Evolutionary conservation across 2,797 vertebrate species (phyloP).

Genomic region (Trematomus bernacchii): DNA sequence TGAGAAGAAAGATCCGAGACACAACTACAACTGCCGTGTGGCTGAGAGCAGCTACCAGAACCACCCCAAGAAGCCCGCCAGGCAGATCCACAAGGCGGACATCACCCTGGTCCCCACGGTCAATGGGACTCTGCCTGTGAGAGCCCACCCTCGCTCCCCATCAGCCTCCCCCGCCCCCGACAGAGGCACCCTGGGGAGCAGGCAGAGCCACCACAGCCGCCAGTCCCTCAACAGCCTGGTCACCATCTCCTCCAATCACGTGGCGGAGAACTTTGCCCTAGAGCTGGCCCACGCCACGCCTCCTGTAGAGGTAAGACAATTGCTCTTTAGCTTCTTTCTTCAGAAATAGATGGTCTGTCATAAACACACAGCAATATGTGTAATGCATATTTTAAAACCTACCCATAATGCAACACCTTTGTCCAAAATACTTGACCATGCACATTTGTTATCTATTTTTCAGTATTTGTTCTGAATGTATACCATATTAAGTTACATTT

Average conservation of each 20-base stretch:
- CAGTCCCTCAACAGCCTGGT: constrained; percentile 98
- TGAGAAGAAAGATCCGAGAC: constrained; percentile 94
- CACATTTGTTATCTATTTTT: constrained; percentile 17
- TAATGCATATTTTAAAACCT: not conserved
- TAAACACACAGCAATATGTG: not conserved
- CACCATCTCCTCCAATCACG: constrained; percentile 97
- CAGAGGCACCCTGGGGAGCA: constrained; percentile 91
- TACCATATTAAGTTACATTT: constrained; percentile 58
- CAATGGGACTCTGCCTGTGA: constrained; percentile 94
- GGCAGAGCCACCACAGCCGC: constrained; percentile 95
- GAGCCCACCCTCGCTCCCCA: constrained; percentile 92
- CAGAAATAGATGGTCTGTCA: not conserved
- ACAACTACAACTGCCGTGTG: constrained; percentile 95
- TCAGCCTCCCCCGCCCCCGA: constrained; percentile 93
- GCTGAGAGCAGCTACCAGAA: constrained; percentile 97
- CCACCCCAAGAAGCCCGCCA: constrained; percentile 94
- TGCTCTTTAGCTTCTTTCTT: not conserved
- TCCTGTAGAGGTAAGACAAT: constrained; percentile 94
- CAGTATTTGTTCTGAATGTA: constrained; percentile 59
- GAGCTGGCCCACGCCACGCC: constrained; percentile 95
- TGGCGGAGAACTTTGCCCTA: constrained; percentile 93
- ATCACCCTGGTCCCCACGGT: constrained; percentile 95
- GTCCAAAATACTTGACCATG: not conserved
- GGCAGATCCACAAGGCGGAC: constrained; percentile 98
- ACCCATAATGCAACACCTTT: not conserved